Evolutionary conservation across 2,797 vertebrate genomes (phyloP).

Genomic region (Anas bernieri): DNA sequence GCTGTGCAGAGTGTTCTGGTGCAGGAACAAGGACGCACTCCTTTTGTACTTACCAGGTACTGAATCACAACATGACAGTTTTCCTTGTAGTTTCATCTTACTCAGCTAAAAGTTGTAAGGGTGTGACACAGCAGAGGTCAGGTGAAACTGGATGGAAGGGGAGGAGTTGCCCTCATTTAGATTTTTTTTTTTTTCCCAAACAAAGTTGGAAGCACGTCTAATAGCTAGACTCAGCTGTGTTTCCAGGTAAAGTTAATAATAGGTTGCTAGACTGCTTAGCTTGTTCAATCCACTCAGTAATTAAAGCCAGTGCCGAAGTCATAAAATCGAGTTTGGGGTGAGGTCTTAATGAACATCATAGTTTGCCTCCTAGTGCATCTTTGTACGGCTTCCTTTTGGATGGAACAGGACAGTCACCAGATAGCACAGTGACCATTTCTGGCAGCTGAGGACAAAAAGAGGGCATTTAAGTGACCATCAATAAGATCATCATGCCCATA

Average conservation of each 20-base stretch:
- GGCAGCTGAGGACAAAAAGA: background rate
- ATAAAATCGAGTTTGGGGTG: background rate
- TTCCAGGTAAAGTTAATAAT: conserved; percentile 44
- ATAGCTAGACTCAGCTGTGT: conserved; percentile 4
- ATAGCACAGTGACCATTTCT: background rate
- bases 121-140: conserved; percentile 41
- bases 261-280: conserved; percentile 33
- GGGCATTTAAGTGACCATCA: background rate
- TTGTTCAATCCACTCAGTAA: conserved; percentile 39
- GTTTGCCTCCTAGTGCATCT: background rate
- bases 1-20: background rate
- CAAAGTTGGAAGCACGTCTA: conserved; percentile 14
- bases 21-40: background rate
- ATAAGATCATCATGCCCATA: background rate
- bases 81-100: conserved; percentile 36
- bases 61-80: conserved; percentile 14
- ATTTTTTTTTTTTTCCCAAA: background rate
- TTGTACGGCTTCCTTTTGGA: background rate
- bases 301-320: background rate
- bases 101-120: conserved; percentile 13
- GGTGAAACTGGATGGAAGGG: conserved; percentile 19
- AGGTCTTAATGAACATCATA: background rate
- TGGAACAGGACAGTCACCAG: background rate
- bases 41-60: background rate
- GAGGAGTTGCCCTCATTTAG: conserved; percentile 19